phyloP scores from a whole-genome alignment of 2,797 vertebrate species.

The Lycodopsis pacificus region DNA sequence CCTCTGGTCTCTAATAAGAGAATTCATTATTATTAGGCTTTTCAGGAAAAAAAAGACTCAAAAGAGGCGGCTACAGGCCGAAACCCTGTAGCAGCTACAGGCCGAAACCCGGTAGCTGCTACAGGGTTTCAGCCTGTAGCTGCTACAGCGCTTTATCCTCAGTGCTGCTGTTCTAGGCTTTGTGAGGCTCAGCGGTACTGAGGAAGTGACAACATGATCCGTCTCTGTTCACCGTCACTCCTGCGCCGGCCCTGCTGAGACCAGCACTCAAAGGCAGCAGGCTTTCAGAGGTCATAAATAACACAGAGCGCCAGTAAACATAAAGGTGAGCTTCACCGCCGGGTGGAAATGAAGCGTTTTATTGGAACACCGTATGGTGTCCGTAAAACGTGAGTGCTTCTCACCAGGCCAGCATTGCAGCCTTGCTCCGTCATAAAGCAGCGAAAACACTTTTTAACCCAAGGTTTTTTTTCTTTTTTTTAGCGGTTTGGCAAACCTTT shows the following conservation, averaged over 20 bases:
- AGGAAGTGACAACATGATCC: slow-evolving; percentile 80
- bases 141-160: slow-evolving; percentile 50
- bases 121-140: not conserved
- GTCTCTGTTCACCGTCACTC: slow-evolving; percentile 81
- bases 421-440: slow-evolving; percentile 61
- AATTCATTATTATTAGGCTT: slow-evolving; percentile 29
- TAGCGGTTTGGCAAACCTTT: slow-evolving; percentile 23
- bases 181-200: slow-evolving; percentile 65
- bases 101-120: slow-evolving; percentile 21
- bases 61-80: slow-evolving; percentile 7
- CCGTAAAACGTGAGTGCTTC: slow-evolving; percentile 77
- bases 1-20: not conserved
- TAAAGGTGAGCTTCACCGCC: slow-evolving; percentile 80
- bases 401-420: slow-evolving; percentile 49
- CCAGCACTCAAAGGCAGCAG: slow-evolving; percentile 79
- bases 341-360: slow-evolving; percentile 86
- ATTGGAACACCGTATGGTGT: slow-evolving; percentile 78
- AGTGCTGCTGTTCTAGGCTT: slow-evolving; percentile 65
- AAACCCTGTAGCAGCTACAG: not conserved
- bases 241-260: slow-evolving; percentile 70
- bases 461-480: slow-evolving; percentile 30
- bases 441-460: slow-evolving; percentile 32
- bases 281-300: slow-evolving; percentile 83
- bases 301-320: slow-evolving; percentile 73
- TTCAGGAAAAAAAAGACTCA: slow-evolving; percentile 28